Conservation (phyloP, 2,888 invertebrate species). For the Hypomecis punctinalis region DNA sequence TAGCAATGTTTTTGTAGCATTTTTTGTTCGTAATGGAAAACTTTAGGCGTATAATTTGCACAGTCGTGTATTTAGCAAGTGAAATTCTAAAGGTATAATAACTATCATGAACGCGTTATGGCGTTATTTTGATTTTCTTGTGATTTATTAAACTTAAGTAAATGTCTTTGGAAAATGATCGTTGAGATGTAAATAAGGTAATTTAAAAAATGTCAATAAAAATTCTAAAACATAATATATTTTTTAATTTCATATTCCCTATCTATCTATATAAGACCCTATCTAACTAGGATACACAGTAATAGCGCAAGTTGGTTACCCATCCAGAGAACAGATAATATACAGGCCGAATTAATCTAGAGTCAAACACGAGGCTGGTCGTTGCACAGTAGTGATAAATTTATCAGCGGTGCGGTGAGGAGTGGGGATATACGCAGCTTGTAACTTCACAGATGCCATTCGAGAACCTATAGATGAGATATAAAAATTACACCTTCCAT, state of each 20-base stretch:
- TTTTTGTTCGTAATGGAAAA: constrained; percentile 36
- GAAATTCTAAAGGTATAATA: constrained; percentile 64
- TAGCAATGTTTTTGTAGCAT: constrained; percentile 57
- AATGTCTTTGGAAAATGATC: constrained; percentile 66
- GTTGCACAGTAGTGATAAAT: too few species aligned
- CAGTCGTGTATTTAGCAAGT: constrained; percentile 49
- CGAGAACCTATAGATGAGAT: too few species aligned
- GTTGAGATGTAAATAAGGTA: constrained; percentile 70
- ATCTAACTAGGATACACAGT: neutral
- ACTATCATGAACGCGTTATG: constrained; percentile 50
- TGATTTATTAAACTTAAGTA: constrained; percentile 74
- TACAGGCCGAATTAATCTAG: too few species aligned
- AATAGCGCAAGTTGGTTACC: too few species aligned
- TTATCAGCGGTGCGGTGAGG: too few species aligned
- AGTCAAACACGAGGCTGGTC: too few species aligned
- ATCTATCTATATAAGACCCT: neutral
- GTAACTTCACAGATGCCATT: too few species aligned
- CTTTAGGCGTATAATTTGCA: constrained; percentile 31
- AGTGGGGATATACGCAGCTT: too few species aligned
- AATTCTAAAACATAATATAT: constrained; percentile 59
- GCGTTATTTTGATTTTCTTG: constrained; percentile 71
- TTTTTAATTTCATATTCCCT: constrained; percentile 35
- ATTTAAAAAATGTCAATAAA: constrained; percentile 68
- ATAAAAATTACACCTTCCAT: too few species aligned
- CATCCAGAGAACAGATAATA: too few species aligned